Evolutionary conservation across 2,113 vertebrate species (phyloP).

Genomic region (Rhagologus leucostigma): DNA sequence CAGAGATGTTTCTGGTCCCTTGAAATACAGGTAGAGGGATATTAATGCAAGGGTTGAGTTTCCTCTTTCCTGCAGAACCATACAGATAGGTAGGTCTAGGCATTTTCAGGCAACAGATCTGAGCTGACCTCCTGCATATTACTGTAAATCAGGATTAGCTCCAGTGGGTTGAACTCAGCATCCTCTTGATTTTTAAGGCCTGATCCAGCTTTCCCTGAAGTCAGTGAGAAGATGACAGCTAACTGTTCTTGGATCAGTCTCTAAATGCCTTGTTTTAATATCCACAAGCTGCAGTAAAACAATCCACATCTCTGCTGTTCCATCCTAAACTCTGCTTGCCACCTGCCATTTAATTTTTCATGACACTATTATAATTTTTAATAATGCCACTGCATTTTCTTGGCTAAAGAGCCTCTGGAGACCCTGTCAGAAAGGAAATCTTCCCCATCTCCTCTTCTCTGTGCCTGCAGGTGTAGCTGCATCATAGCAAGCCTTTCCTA

Average conservation of each 20-base stretch:
- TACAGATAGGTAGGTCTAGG: neutral
- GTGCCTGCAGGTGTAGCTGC: neutral
- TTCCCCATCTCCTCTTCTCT: neutral
- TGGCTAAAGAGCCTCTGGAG: constrained; percentile 32
- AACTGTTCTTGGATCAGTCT: neutral
- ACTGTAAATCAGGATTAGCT: neutral
- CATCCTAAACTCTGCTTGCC: neutral
- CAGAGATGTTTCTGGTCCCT: neutral
- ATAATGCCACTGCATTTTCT: constrained; percentile 2
- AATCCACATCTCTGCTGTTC: neutral
- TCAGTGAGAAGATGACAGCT: neutral
- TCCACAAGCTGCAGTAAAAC: neutral
- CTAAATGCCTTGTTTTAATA: neutral
- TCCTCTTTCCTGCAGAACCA: neutral
- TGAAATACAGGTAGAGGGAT: neutral
- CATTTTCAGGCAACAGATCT: neutral
- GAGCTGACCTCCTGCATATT: neutral
- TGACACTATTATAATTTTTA: neutral
- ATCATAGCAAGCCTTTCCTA: constrained; percentile 7
- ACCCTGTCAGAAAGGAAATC: neutral
- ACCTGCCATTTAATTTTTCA: constrained; percentile 38
- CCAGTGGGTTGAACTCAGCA: neutral
- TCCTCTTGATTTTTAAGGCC: neutral
- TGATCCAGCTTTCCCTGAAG: neutral
- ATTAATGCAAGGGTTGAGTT: neutral